Evolutionary conservation across 2,797 vertebrate genomes (phyloP), one percentile per base, ranked within the genome.

Genomic region (Phoeniculus purpureus): DNA sequence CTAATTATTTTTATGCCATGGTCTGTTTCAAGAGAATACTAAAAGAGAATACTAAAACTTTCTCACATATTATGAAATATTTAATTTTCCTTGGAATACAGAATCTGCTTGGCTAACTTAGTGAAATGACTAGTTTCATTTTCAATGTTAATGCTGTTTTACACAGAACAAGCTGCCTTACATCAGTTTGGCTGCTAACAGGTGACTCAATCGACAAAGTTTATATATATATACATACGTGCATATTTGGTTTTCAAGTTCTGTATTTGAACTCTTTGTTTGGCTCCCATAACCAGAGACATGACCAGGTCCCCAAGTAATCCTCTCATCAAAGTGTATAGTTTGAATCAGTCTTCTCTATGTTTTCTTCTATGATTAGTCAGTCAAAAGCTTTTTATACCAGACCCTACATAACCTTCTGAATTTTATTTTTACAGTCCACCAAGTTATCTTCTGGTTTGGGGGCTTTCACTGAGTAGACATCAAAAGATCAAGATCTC

Each of bases 11-110:
- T 74, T 56, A 76, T 67, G 43, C 26, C 6, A 9, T 27, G 64
- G 94, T 84, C 50, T 22, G 9, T 78, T 72, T 43, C 74, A 77
- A 65, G 61, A 88, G 56, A 92, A 90, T 48, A 85, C n/a, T n/a
- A n/a, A n/a, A n/a, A n/a, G n/a, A n/a, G n/a, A n/a, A n/a, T n/a
- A n/a, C n/a, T n/a, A n/a, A n/a, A 70, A 29, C 29, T 87, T 96
- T 85, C 65, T 78, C 68, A 76, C 4, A 12, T 93, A 75, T 77
- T 34, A 86, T 40, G 62, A 91, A 16, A 60, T n/a, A 50, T 77
- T 71, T 64, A 13, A 87, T 89, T 96, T 89, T 93, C 83, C 92
- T 91, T 50, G 88, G 95, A 96, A 68, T 52, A 62, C 31, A 93
- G 86, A 40, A 55, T 84, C 85, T 62, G 12, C 77, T 86, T 91